phyloP scores from a whole-genome alignment of 1,140 invertebrate genomes.

The Papilio xuthus region DNA sequence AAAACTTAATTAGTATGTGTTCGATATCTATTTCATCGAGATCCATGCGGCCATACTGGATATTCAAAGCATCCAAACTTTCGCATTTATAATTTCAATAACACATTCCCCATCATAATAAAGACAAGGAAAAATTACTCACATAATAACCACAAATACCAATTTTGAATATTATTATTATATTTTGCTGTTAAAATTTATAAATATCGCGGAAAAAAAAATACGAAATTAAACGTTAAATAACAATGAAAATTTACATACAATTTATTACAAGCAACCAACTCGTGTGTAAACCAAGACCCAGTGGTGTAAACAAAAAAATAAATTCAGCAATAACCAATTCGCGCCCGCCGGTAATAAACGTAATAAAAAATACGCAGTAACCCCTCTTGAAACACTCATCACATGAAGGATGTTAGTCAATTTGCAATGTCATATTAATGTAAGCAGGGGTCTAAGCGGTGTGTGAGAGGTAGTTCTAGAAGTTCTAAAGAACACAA shows the following conservation, averaged over 20 bases:
- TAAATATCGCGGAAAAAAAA: neutral
- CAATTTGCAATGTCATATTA: conserved; percentile 17
- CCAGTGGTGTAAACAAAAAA: neutral
- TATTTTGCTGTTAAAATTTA: neutral
- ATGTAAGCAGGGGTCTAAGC: neutral
- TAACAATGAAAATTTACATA: no score
- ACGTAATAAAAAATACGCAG: neutral
- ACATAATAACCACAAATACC: neutral
- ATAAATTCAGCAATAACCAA: neutral
- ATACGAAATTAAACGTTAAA: neutral
- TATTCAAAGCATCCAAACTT: no score
- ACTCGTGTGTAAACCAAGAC: no score
- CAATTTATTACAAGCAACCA: no score
- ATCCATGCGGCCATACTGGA: no score
- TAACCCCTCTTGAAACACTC: conserved; percentile 12
- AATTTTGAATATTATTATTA: neutral
- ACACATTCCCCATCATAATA: neutral
- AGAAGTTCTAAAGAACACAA: neutral
- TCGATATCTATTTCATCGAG: no score
- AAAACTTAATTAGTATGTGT: no score
- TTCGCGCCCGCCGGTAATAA: neutral
- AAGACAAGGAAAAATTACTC: neutral
- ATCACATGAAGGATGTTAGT: neutral
- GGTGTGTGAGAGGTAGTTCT: neutral
- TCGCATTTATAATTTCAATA: no score